Percentiles rank a stretch among this genome's conserved stretches.
These are phyloP conservation scores for Habropoda laboriosa DNA, from an alignment of 1,140 invertebrate genomes.

Conservation along the genomic window DNA sequence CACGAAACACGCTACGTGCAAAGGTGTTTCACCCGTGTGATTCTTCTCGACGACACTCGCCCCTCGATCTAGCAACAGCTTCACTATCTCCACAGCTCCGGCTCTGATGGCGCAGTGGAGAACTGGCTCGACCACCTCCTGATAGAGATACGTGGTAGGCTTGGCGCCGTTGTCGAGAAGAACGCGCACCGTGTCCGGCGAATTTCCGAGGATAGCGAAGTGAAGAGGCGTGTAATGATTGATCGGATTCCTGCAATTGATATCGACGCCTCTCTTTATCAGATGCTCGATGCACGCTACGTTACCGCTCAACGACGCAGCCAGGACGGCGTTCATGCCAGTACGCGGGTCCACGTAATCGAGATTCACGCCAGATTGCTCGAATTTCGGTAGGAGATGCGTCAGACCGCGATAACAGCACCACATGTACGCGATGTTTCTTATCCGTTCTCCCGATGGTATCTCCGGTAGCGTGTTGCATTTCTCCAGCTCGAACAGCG, in stretches of 20 bases:
- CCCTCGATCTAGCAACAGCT: conserved; percentile 84
- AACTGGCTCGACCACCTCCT: conserved; percentile 78
- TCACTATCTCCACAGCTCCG: conserved; percentile 82
- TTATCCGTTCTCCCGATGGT: conserved; percentile 54
- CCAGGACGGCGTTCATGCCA: conserved; percentile 74
- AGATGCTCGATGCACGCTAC: conserved; percentile 75
- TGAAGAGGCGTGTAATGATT: conserved; percentile 84
- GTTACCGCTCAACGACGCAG: conserved; percentile 73
- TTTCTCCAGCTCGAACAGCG: conserved; percentile 78
- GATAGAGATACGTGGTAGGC: conserved; percentile 53
- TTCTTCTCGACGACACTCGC: conserved; percentile 83
- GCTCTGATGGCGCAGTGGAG: conserved; percentile 84
- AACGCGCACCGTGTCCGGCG: conserved; percentile 80
- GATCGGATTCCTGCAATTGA: conserved; percentile 74
- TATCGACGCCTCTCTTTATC: conserved; percentile 72
- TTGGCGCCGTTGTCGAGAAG: conserved; percentile 82
- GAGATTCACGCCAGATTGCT: conserved; percentile 66
- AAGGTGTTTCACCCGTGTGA: conserved; percentile 83
- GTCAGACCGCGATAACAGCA: conserved; percentile 73
- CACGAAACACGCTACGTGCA: conserved; percentile 85
- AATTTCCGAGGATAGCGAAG: conserved; percentile 83
- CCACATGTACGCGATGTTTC: conserved; percentile 76
- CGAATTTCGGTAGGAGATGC: conserved; percentile 71
- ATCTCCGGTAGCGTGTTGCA: conserved; percentile 56
- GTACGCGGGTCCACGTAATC: conserved; percentile 74